Percentiles rank a stretch among this genome's conserved stretches.
Conservation (phyloP, 2,113 vertebrate species). For the Riparia riparia region DNA sequence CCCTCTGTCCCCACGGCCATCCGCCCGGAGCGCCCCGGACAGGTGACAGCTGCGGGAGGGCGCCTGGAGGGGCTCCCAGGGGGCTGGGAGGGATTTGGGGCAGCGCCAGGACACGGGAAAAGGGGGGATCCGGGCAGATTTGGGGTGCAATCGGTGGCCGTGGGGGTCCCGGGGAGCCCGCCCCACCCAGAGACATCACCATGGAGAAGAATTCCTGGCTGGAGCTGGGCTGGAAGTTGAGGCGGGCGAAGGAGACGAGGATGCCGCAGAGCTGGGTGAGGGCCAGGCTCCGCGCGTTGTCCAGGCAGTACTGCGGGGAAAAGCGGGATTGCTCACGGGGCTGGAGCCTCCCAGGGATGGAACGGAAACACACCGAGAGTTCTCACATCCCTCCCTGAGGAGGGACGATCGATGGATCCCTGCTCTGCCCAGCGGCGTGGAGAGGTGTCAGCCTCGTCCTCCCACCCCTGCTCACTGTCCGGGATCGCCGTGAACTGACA, state of each 20-base stretch:
- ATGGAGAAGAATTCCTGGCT: conserved; percentile 81
- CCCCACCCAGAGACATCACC: conserved; percentile 26
- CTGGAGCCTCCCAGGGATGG: too few species aligned
- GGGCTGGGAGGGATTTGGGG: neutral
- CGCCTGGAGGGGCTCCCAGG: neutral
- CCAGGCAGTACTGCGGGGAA: conserved; percentile 74
- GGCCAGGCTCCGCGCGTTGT: conserved; percentile 58
- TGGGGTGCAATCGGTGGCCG: neutral
- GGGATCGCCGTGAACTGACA: too few species aligned
- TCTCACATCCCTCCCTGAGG: too few species aligned
- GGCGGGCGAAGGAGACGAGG: conserved; percentile 86
- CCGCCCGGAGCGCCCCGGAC: too few species aligned
- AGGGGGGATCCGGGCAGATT: rapidly evolving
- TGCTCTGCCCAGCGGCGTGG: too few species aligned
- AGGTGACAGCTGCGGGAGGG: neutral
- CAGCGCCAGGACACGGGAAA: neutral
- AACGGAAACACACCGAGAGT: too few species aligned
- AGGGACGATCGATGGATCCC: too few species aligned
- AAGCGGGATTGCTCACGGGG: neutral
- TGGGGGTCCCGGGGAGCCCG: neutral
- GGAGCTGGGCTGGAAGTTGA: conserved; percentile 85
- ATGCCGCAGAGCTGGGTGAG: conserved; percentile 78
- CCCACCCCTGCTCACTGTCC: too few species aligned
- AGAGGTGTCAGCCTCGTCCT: too few species aligned
- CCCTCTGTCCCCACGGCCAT: too few species aligned